Base-by-base conservation (phyloP, 2,797 vertebrate genomes). In the Nyctibius grandis region DNA sequence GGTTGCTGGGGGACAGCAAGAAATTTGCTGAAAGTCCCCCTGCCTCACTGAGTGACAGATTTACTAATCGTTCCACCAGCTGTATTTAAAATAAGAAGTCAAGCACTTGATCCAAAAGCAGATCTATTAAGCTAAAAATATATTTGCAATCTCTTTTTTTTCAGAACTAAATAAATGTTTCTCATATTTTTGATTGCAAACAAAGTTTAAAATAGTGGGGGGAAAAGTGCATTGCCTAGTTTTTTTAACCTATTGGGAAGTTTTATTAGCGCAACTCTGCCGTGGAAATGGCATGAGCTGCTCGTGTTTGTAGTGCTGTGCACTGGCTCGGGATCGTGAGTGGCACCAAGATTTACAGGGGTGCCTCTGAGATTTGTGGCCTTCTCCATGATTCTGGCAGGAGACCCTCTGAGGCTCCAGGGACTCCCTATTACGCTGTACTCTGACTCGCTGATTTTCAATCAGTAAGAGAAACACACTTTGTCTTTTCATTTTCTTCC, bases 51-150 rank as follows among this genome's bases (percentile, higher is more conserved):
- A 96, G 48, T 85, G 88, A 65, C 70, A 82, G 80, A 65, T 92
- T 74, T 74, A 38, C 59, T 93, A 33, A 94, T 82, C 40, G 0
- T 70, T 91, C 59, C 44, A 80, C 86, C 93, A 94, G 91, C 86
- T 95, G 93, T 89, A 75, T 92, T 93, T 91, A 73, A 94, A 86
- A 53, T 28, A 74, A 78, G 75, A 25, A 83, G 67, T 69, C 60
- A 90, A 86, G 65, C 56, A 79, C 74, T 93, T 91, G 63, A 70
- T 64, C 48, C 36, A 87, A 89, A 96, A 90, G 21, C 80, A 87
- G 67, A 69, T 90, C 56, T 87, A 48, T 91, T 77, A 74, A 64
- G 70, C 83, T 91, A 95, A 95, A 96, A 94, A 94, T 93, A 69
- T 4, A 50, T 85, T 26, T 64, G 36, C 38, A 5, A 70, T 87